Evolutionary conservation across 92 coral and sea anemone species (phyloP).

Genomic region (Diadumene lineata): DNA sequence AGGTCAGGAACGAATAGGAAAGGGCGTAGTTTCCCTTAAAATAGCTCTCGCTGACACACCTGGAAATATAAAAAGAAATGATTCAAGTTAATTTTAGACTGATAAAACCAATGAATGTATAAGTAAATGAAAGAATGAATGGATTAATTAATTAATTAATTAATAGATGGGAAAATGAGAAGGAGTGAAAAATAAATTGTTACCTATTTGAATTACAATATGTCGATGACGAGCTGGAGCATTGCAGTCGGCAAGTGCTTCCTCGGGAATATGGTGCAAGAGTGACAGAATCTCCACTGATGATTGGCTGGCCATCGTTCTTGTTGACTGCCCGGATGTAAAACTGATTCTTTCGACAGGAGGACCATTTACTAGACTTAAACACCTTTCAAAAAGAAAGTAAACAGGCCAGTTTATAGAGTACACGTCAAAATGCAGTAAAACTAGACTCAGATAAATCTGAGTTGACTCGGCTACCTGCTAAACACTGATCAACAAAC

Average conservation of each 20-base stretch:
- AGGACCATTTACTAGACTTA: slow-evolving; percentile 51
- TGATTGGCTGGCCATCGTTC: slow-evolving; percentile 70
- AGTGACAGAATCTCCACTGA: slow-evolving; percentile 65
- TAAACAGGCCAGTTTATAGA: too few relatives aligned
- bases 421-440: too few relatives aligned
- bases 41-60: slow-evolving; percentile 19
- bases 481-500: too few relatives aligned
- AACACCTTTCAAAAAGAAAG: too few relatives aligned
- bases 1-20: slow-evolving; percentile 9
- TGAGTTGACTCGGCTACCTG: too few relatives aligned
- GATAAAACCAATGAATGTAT: too few relatives aligned
- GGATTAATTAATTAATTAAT: too few relatives aligned
- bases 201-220: slow-evolving; percentile 20
- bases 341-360: slow-evolving; percentile 32
- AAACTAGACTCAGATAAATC: too few relatives aligned
- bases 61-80: slow-evolving; percentile 2
- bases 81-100: too few relatives aligned
- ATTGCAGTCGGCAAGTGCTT: slow-evolving; percentile 26
- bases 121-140: too few relatives aligned
- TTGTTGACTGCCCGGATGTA: slow-evolving; percentile 62
- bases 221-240: slow-evolving; percentile 8
- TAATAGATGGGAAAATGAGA: too few relatives aligned
- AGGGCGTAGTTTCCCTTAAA: slow-evolving; percentile 55
- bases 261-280: slow-evolving; percentile 9
- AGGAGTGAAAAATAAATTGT: too few relatives aligned